Evolutionary conservation across 1,140 invertebrate species (phyloP).

Genomic region (Paraescarpia echinospica): DNA sequence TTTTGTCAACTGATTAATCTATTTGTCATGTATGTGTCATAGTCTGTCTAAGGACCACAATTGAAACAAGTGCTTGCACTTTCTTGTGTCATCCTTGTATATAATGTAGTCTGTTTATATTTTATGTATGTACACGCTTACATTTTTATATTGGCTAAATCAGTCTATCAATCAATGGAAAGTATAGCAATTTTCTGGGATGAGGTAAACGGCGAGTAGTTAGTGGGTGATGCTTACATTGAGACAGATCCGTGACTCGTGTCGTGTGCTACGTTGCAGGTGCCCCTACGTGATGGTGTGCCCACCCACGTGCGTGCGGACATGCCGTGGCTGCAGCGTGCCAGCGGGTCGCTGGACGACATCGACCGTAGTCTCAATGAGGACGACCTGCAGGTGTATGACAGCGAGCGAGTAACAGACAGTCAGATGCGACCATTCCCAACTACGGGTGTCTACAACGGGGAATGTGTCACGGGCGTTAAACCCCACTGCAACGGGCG

Average conservation of each 20-base stretch:
- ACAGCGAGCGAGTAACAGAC: neutral
- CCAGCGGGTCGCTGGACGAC: conserved; percentile 12
- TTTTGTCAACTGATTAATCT: too few relatives aligned
- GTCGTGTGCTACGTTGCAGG: neutral
- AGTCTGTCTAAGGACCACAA: too few relatives aligned
- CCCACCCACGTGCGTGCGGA: neutral
- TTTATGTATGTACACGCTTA: too few relatives aligned
- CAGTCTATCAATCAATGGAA: too few relatives aligned
- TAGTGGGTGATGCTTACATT: too few relatives aligned
- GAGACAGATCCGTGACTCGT: neutral
- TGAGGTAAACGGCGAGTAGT: too few relatives aligned
- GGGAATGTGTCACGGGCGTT: neutral
- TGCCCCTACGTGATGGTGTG: neutral
- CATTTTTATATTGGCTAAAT: too few relatives aligned
- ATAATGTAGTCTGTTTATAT: too few relatives aligned
- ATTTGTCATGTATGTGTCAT: too few relatives aligned
- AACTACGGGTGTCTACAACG: neutral
- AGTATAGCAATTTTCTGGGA: too few relatives aligned
- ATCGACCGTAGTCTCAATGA: neutral
- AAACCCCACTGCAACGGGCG: neutral
- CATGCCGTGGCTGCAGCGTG: neutral
- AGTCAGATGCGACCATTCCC: neutral
- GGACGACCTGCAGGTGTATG: neutral
- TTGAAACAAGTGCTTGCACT: too few relatives aligned
- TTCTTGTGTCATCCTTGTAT: too few relatives aligned